Evolutionary conservation across 2,888 invertebrate species (phyloP), one percentile per base, ranked within the genome.

Genomic region (Chloroclystis v-ata): DNA sequence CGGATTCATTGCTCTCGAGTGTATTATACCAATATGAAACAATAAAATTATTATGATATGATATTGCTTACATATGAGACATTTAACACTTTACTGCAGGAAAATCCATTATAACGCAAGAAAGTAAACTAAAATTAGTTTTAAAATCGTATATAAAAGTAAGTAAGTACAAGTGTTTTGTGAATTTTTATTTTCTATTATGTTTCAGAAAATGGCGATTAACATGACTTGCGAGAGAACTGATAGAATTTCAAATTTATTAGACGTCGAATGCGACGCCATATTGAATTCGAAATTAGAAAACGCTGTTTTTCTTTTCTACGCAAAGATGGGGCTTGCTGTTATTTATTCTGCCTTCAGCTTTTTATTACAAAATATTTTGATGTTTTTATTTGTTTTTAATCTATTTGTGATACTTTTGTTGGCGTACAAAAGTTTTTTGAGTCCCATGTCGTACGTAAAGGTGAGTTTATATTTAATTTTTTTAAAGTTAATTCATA

Each of bases 351-450:
- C 35, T 5, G 7, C 11, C n/a, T 9, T 30, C 1, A 28, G 16
- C 7, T 60, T 59, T 4, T 1, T 67, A 1, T 53, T 40, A 8
- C 63, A 63, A 1, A 50, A 73, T 56, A 52, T 50, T 49, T 33
- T 45, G n/a, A 33, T 53, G 26, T 53, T 75, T 28, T 2, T 69
- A 1, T 8, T 60, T 1, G 32, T 61, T 65, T 57, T 70, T 58
- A 52, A 69, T 29, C 28, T 74, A 26, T 33, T 61, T 43, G 44
- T 69, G 41, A 8, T 75, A n/a, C 14, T 75, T 0, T 61, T 63
- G 38, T 35, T 68, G 0, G 10, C 72, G 0, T 79, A 75, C 46
- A 82, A 69, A 30, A 68, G 72, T 33, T 83, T 67, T 56, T 69
- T 65, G 54, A 71, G 54, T 37, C 83, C 80, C 0, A 51, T 76